Evolutionary conservation across 2,797 vertebrate genomes (phyloP).

Genomic region (Cheirogaleus major): DNA sequence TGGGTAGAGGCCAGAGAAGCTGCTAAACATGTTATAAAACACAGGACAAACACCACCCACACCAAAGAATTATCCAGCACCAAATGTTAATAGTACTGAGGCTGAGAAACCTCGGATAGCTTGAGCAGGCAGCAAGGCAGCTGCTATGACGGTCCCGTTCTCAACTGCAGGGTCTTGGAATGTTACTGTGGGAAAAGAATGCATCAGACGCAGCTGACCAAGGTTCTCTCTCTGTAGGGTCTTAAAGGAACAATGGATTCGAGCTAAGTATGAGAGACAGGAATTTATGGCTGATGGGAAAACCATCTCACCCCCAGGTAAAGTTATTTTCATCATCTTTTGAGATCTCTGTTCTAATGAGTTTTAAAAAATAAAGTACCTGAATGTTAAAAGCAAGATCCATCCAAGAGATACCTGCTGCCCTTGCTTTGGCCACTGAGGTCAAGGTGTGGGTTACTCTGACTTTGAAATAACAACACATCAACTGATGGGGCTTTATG

Average conservation of each 20-base stretch:
- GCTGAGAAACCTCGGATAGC: not conserved
- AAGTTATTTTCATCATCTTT: constrained; percentile 53
- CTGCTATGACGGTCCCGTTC: not conserved
- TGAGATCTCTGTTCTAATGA: not conserved
- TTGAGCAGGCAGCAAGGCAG: not conserved
- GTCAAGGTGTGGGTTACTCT: not conserved
- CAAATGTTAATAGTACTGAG: not conserved
- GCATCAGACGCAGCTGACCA: constrained; percentile 58
- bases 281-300: constrained; percentile 90
- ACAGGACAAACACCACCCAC: not conserved
- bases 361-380: not conserved
- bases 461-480: not conserved
- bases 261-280: constrained; percentile 94
- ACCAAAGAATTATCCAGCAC: not conserved
- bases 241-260: constrained; percentile 96
- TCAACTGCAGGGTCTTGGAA: not conserved
- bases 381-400: not conserved
- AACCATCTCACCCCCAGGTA: constrained; percentile 88
- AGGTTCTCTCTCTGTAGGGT: constrained; percentile 86
- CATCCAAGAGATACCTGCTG: not conserved
- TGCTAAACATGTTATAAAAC: not conserved
- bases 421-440: not conserved
- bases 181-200: not conserved
- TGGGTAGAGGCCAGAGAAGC: not conserved
- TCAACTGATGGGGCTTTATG: not conserved